phyloP scores from a whole-genome alignment of 1,140 invertebrate species.

The Vanessa atalanta region DNA sequence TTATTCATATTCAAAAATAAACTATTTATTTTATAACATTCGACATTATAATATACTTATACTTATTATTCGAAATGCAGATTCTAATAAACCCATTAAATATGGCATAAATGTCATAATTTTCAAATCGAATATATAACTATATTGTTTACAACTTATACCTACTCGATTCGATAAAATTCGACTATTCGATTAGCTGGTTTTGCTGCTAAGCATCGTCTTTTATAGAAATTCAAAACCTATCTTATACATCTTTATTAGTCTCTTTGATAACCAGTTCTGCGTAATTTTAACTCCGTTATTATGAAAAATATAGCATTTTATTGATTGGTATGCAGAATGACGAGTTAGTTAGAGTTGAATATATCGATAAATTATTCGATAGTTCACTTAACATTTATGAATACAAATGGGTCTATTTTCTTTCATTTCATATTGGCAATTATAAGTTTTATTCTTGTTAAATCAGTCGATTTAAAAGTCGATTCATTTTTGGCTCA shows the following conservation, averaged over 20 bases:
- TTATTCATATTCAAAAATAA: no score
- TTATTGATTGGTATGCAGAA: slow-evolving; percentile 10
- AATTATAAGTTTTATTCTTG: not conserved
- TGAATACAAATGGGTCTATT: slow-evolving; percentile 1
- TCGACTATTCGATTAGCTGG: not conserved
- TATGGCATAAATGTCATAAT: no score
- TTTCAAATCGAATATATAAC: no score
- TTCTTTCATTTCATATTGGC: not conserved
- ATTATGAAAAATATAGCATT: slow-evolving; percentile 4
- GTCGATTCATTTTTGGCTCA: no score
- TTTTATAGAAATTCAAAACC: not conserved
- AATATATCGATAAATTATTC: not conserved
- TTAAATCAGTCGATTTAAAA: no score
- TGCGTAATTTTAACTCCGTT: not conserved
- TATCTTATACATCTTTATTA: not conserved
- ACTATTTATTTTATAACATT: no score
- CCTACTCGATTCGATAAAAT: not conserved
- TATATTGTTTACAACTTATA: no score
- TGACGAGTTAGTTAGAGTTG: slow-evolving; percentile 7
- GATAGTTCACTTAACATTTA: not conserved
- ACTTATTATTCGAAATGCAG: no score
- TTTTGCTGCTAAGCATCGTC: not conserved
- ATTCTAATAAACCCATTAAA: no score
- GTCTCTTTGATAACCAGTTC: not conserved
- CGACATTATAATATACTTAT: no score